A percentile compares a stretch with the other conserved stretches of the same genome.
These are phyloP conservation scores for Pristionchus maxplancki DNA, from an alignment of 2,888 invertebrate species.

Conservation along the genomic window DNA sequence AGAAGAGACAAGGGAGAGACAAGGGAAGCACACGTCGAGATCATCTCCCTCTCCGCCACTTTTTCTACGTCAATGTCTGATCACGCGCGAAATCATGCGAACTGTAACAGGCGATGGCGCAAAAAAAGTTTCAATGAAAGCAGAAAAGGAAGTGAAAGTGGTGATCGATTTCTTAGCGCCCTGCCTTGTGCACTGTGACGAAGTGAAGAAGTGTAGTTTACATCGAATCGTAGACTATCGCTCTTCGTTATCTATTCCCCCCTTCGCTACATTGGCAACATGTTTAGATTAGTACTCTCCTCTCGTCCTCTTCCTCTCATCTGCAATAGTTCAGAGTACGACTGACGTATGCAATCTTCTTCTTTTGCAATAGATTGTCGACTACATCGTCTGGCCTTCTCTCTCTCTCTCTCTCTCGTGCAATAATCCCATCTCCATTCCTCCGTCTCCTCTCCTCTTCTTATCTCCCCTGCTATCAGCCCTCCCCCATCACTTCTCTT, in stretches of 20 bases:
- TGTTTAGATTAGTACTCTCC: background rate
- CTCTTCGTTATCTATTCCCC: background rate
- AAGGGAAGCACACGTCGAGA: background rate
- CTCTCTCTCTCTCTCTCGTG: background rate
- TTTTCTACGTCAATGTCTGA: background rate
- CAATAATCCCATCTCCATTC: slow-evolving; percentile 21
- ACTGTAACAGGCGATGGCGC: background rate
- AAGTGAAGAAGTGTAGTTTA: background rate
- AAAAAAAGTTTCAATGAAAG: background rate
- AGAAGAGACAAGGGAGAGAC: background rate
- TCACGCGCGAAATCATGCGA: background rate
- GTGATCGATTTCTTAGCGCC: background rate
- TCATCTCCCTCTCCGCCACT: background rate
- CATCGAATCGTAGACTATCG: background rate
- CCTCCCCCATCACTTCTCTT: background rate
- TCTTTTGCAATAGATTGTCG: background rate
- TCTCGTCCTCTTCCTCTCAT: background rate
- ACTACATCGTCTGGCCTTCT: background rate
- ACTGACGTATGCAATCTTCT: background rate
- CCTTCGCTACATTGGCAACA: background rate
- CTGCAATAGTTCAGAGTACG: background rate
- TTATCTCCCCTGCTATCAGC: background rate
- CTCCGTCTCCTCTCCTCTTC: background rate
- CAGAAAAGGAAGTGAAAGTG: background rate
- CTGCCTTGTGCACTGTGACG: background rate